A percentile compares a stretch with the other conserved stretches of the same genome.
Evolutionary conservation across 2,113 vertebrate species (phyloP).

Genomic region (Triplophysa tibetana): DNA sequence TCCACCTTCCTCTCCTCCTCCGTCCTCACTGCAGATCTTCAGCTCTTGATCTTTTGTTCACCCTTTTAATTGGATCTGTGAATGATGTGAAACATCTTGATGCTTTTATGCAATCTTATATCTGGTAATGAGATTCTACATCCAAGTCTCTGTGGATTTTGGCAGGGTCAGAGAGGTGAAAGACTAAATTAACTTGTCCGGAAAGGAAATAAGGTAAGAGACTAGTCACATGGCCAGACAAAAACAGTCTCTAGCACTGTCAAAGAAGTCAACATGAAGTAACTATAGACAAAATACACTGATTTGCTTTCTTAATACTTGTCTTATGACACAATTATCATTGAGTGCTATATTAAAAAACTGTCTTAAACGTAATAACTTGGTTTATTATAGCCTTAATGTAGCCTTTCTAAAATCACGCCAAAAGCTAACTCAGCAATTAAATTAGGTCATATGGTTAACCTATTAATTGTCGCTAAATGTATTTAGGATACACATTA

Average conservation of each 20-base stretch:
- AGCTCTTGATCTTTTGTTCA: conserved; percentile 24
- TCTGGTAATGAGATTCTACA: conserved; percentile 52
- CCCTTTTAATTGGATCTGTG: conserved; percentile 49
- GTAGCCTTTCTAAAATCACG: background rate
- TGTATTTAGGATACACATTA: too few species aligned
- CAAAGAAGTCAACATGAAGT: background rate
- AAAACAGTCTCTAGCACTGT: background rate
- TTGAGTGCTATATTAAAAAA: too few species aligned
- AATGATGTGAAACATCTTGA: conserved; percentile 44
- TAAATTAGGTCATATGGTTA: background rate
- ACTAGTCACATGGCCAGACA: background rate
- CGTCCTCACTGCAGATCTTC: background rate
- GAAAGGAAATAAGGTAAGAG: conserved; percentile 28
- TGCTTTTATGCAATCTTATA: conserved; percentile 56
- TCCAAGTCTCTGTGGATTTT: conserved; percentile 27
- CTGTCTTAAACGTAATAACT: too few species aligned
- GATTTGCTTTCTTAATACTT: too few species aligned
- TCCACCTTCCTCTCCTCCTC: background rate
- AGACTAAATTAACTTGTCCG: conserved; percentile 24
- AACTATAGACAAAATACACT: too few species aligned
- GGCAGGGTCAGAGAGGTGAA: conserved; percentile 11
- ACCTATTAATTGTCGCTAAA: too few species aligned
- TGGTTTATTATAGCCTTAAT: too few species aligned
- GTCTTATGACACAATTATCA: too few species aligned
- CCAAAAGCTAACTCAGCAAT: background rate